phyloP scores from a whole-genome alignment of 2,797 vertebrate genomes.

The Trachurus trachurus region DNA sequence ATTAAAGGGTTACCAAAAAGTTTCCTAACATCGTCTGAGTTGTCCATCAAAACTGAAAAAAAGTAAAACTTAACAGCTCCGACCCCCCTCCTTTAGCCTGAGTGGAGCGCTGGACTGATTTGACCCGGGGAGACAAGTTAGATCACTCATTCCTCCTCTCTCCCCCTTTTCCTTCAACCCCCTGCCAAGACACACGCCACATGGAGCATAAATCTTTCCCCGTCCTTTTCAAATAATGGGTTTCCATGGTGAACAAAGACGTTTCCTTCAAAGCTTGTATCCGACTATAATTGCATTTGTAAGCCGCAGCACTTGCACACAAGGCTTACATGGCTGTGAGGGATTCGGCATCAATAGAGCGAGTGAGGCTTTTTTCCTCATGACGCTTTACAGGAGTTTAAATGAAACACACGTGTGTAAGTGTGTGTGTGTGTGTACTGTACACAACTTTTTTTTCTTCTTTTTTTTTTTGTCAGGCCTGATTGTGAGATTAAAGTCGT shows the following conservation, averaged over 20 bases:
- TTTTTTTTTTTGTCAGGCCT: conserved; percentile 7
- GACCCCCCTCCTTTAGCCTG: not conserved
- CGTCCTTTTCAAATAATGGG: conserved; percentile 42
- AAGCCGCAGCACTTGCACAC: conserved; percentile 40
- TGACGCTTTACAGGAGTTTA: conserved; percentile 43
- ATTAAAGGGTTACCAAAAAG: not conserved
- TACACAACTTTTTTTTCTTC: not conserved
- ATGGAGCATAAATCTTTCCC: conserved; percentile 54
- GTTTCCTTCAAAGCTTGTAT: conserved; percentile 65
- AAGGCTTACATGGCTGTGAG: conserved; percentile 24
- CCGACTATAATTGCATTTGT: conserved; percentile 57
- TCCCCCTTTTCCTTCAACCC: conserved; percentile 15
- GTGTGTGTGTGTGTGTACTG: conserved; percentile 53
- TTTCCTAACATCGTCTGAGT: not conserved
- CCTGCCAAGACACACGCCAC: conserved; percentile 51
- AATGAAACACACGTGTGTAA: conserved; percentile 62
- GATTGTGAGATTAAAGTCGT: conserved; percentile 54
- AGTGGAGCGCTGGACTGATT: conserved; percentile 23
- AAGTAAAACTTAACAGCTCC: not conserved
- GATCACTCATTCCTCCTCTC: conserved; percentile 30
- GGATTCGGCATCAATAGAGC: conserved; percentile 47
- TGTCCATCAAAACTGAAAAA: not conserved
- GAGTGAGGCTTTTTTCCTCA: conserved; percentile 34
- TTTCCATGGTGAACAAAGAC: conserved; percentile 71
- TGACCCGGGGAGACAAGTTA: conserved; percentile 22